Percentiles rank a stretch among this genome's conserved stretches.
Evolutionary conservation across 2,888 invertebrate genomes (phyloP).

Genomic region (Tetragnatha montana): DNA sequence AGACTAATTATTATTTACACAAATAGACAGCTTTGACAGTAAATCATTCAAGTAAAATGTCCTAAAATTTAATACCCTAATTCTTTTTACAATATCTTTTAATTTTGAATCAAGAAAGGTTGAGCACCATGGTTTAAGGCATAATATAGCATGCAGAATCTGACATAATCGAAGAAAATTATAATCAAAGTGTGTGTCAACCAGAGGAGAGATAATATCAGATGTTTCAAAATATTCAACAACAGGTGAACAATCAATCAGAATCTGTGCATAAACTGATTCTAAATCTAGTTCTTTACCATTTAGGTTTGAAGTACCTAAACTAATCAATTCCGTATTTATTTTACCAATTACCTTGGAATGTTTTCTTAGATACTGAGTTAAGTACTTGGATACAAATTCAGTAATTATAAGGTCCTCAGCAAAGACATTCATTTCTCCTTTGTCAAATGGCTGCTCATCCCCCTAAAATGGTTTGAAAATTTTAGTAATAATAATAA

Average conservation of each 20-base stretch:
- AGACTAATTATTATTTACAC: too few species aligned
- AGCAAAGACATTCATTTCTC: slow-evolving; percentile 80
- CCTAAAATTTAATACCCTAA: background rate
- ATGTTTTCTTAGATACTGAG: background rate
- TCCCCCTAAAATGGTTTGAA: slow-evolving; percentile 74
- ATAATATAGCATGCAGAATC: background rate
- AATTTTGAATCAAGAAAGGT: background rate
- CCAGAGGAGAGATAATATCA: background rate
- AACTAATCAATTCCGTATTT: too few species aligned
- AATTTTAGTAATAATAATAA: background rate
- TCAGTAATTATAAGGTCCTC: slow-evolving; percentile 78
- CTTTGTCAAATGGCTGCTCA: slow-evolving; percentile 82
- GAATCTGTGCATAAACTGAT: background rate
- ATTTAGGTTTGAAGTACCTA: background rate
- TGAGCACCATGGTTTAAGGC: slow-evolving; percentile 8
- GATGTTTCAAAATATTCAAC: background rate
- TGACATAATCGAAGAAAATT: slow-evolving; percentile 38
- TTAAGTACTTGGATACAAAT: slow-evolving; percentile 59
- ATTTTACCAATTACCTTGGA: too few species aligned
- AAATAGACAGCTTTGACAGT: background rate
- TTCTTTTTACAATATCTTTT: background rate
- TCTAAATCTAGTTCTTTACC: background rate
- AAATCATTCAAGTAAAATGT: slow-evolving; percentile 6
- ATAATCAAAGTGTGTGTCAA: slow-evolving; percentile 35
- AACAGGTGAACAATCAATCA: background rate